Evolutionary conservation across 2,888 invertebrate species (phyloP).

Genomic region (Brachyptera risi): DNA sequence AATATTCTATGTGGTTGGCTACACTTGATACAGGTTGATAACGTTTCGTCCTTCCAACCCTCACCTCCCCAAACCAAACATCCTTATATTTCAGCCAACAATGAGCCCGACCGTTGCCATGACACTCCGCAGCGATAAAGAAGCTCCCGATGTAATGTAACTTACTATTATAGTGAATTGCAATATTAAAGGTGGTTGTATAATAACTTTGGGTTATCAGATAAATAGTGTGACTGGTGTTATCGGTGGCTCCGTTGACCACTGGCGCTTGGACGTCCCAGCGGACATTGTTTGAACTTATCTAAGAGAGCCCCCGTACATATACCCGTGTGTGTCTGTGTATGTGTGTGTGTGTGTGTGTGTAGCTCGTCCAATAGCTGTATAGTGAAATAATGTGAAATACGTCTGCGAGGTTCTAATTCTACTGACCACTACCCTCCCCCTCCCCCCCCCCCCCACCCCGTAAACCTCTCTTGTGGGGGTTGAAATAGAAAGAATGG

Average conservation of each 20-base stretch:
- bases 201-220: slow-evolving; percentile 18
- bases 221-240: slow-evolving; percentile 19
- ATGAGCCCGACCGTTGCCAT: too few species aligned
- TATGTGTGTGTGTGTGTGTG: too few species aligned
- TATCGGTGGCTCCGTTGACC: slow-evolving; percentile 19
- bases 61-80: too few species aligned
- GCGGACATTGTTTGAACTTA: slow-evolving; percentile 23
- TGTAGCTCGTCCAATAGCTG: slow-evolving; percentile 27
- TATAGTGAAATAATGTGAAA: slow-evolving; percentile 30
- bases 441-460: too few species aligned
- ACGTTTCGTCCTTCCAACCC: too few species aligned
- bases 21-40: too few species aligned
- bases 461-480: slow-evolving; percentile 25
- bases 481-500: slow-evolving; percentile 30
- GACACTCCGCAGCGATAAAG: too few species aligned
- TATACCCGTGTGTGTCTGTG: too few species aligned
- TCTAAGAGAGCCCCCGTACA: slow-evolving; percentile 19
- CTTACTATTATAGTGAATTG: slow-evolving; percentile 19
- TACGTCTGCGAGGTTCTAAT: slow-evolving; percentile 27
- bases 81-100: too few species aligned
- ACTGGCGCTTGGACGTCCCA: slow-evolving; percentile 23
- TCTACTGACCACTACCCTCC: slow-evolving; percentile 20
- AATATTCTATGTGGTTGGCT: too few species aligned
- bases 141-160: slow-evolving; percentile 5
- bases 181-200: slow-evolving; percentile 23